Conservation (phyloP, 2,797 vertebrate genomes). For the Sebastes nivosus region DNA sequence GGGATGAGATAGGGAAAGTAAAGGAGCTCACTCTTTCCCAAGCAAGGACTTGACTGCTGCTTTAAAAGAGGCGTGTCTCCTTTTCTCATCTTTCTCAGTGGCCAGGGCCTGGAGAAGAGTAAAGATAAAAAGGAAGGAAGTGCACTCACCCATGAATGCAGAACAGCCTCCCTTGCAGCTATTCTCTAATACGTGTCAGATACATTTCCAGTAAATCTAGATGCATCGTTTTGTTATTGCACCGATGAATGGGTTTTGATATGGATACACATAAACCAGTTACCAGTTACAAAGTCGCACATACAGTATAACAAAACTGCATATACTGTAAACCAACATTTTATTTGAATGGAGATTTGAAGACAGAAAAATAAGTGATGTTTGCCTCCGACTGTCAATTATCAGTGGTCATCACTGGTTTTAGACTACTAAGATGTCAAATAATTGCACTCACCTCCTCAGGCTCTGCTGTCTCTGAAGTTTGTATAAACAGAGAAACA, state of each 20-base stretch:
- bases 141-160: slow-evolving; percentile 24
- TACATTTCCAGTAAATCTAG: background rate
- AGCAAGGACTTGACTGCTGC: slow-evolving; percentile 59
- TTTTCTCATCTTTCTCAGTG: slow-evolving; percentile 55
- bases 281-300: background rate
- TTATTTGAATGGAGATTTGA: background rate
- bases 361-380: background rate
- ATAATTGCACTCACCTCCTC: slow-evolving; percentile 63
- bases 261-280: background rate
- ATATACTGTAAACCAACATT: background rate
- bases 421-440: background rate
- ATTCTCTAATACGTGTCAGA: slow-evolving; percentile 1
- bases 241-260: background rate
- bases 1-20: background rate
- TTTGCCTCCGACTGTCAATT: background rate
- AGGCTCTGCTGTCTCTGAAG: slow-evolving; percentile 26
- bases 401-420: background rate
- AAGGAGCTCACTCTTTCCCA: slow-evolving; percentile 62
- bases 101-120: slow-evolving; percentile 16
- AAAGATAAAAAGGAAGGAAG: slow-evolving; percentile 18
- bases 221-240: background rate
- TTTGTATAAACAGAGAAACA: slow-evolving; percentile 39
- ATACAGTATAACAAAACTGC: background rate
- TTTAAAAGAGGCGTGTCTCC: slow-evolving; percentile 51
- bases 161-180: background rate